phyloP scores from a whole-genome alignment of 2,888 invertebrate species.

The Rhodophaea formosa region DNA sequence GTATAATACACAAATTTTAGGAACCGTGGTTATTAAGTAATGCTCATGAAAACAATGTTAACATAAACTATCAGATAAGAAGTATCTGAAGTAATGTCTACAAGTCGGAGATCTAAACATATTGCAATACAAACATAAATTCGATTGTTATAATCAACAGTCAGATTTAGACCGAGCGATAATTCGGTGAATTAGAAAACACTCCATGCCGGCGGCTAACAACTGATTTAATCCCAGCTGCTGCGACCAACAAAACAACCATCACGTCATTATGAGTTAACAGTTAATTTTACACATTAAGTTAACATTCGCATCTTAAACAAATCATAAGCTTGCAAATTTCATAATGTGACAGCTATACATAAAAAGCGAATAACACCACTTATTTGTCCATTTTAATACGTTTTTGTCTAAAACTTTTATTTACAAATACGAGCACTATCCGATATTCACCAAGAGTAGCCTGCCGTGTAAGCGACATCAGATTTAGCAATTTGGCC shows the following conservation, averaged over 20 bases:
- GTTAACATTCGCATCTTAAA: constrained; percentile 53
- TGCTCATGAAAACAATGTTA: constrained; percentile 23
- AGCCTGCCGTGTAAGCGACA: neutral
- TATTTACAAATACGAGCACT: constrained; percentile 22
- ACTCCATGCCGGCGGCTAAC: constrained; percentile 11
- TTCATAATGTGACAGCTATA: constrained; percentile 56
- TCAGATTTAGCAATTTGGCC: neutral
- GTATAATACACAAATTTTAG: constrained; percentile 17
- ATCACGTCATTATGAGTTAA: constrained; percentile 30
- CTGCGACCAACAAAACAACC: constrained; percentile 24
- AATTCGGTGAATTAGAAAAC: constrained; percentile 11
- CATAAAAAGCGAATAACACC: constrained; percentile 61
- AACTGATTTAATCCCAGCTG: constrained; percentile 17
- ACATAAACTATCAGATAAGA: constrained; percentile 63
- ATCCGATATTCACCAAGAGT: neutral
- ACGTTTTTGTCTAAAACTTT: constrained; percentile 20
- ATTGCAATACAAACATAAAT: constrained; percentile 21
- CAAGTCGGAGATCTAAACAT: constrained; percentile 20
- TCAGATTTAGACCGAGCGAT: constrained; percentile 5
- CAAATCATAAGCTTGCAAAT: constrained; percentile 53
- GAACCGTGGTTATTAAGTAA: constrained; percentile 18
- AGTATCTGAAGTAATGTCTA: constrained; percentile 64
- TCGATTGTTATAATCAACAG: constrained; percentile 20
- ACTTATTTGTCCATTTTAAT: constrained; percentile 38
- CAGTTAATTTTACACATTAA: constrained; percentile 32